Percentiles rank a stretch among this genome's conserved stretches.
Evolutionary conservation across 2,888 invertebrate species (phyloP).

Genomic region (Limnephilus auricula): DNA sequence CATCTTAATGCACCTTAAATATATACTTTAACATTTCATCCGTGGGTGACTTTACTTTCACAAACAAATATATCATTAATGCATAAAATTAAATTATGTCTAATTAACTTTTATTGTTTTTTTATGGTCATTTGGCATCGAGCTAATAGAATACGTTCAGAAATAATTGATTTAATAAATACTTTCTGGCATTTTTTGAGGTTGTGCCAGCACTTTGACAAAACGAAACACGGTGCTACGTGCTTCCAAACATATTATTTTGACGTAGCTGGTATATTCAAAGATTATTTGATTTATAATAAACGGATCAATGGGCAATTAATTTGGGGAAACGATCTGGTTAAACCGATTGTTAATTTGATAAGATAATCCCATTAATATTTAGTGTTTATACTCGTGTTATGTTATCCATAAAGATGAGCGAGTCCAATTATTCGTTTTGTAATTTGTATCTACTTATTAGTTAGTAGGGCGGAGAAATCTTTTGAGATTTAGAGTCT

Average conservation of each 20-base stretch:
- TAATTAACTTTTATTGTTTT: neutral
- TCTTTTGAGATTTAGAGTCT: constrained; percentile 48
- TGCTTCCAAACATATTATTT: neutral
- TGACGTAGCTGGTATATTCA: neutral
- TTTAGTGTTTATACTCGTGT: neutral
- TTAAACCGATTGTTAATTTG: neutral
- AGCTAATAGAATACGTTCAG: neutral
- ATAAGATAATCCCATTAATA: neutral
- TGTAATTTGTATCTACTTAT: constrained; percentile 5
- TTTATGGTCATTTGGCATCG: neutral
- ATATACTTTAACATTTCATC: neutral
- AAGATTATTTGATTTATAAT: neutral
- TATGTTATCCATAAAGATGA: constrained; percentile 9
- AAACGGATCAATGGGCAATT: neutral
- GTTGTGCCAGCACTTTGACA: neutral
- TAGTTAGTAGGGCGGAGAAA: constrained; percentile 60
- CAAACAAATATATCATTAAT: neutral
- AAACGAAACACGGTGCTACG: neutral
- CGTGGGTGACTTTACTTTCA: neutral
- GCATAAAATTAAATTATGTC: neutral
- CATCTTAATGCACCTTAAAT: neutral
- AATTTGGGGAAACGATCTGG: neutral
- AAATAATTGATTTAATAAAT: neutral
- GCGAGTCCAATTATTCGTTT: neutral
- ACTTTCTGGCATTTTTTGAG: neutral